Evolutionary conservation across 2,113 vertebrate species (phyloP), one percentile per base, ranked within the genome.

Genomic region (Archocentrus centrarchus): DNA sequence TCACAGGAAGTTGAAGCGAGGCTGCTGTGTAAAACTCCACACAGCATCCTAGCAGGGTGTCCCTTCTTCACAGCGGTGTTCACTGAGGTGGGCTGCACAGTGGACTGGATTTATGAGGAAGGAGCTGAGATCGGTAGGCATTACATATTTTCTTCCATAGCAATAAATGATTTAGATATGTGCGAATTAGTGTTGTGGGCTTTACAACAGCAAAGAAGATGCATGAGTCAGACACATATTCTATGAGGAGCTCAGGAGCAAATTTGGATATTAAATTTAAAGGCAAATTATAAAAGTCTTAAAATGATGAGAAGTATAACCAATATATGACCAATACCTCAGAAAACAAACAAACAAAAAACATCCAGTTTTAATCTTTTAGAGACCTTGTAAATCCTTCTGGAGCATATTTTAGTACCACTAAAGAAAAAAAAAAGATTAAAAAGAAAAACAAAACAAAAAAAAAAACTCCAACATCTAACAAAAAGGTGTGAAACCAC

Each of bases 1-100:
- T 91, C 91, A 0, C 83, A 68, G 11, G 93, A 90, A 3, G 90
- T 94, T 0, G 89, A 92, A 47, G 95, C 96, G 0, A 73, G 81
- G 13, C 39, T 97, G 75, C 70, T 97, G 59, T 96, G 95, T 90
- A 98, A 98, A 88, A 96, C 95, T 0, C 92, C 96, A 0, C 89
- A 93, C 80, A 95, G 93, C 10, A 15, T 97, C 4, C 88, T 97
- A 82, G 97, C 97, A 0, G 97, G 97, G 20, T 88, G 92, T 22
- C 96, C 97, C 4, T 98, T 97, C 92, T 97, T 97, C 17, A 95
- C 96, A 1, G 96, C 97, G 0, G 90, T 97, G 84, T 97, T 97
- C 83, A 82, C 91, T 3, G 96, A 95, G 47, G 90, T 97, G 14
- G 93, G 94, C 84, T 97, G 97, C 89, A 92, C 88, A 1, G 96